Percentiles rank a stretch among this genome's conserved stretches.
Evolutionary conservation across 30 jellyfish, hydroid and myxozoan species (phyloP).

Genomic region (Sanderia malayensis): DNA sequence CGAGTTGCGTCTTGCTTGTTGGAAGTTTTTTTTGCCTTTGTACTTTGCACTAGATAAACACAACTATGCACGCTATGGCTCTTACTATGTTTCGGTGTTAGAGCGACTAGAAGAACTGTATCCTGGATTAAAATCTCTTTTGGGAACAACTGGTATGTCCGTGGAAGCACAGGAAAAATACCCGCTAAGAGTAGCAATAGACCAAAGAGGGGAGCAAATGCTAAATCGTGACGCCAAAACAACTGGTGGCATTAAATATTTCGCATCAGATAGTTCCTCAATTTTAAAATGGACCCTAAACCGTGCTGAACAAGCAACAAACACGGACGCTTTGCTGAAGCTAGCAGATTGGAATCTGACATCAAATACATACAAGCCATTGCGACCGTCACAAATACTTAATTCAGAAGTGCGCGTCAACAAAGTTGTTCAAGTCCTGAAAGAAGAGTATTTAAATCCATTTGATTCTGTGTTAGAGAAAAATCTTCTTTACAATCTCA

Average conservation of each 20-base stretch:
- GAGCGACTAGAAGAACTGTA: neutral
- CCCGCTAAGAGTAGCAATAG: slow-evolving; percentile 1
- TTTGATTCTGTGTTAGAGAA: no score
- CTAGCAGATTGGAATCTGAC: neutral
- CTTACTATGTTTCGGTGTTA: neutral
- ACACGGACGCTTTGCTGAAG: slow-evolving; percentile 5
- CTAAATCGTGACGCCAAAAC: slow-evolving; percentile 19
- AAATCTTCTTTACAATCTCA: no score
- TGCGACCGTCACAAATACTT: slow-evolving; percentile 10
- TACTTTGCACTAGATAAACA: neutral
- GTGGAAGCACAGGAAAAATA: neutral
- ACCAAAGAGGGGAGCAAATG: slow-evolving; percentile 4
- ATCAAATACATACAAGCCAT: slow-evolving; percentile 14
- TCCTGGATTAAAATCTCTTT: slow-evolving; percentile 3
- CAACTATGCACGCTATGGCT: slow-evolving; percentile 21
- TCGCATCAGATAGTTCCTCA: slow-evolving; percentile 9
- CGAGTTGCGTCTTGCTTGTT: neutral
- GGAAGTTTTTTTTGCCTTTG: slow-evolving; percentile 1
- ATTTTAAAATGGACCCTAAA: slow-evolving; percentile 15
- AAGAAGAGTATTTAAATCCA: no score
- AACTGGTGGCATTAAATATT: slow-evolving; percentile 26
- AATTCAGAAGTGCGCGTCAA: slow-evolving; percentile 16
- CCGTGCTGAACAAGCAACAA: slow-evolving; percentile 21
- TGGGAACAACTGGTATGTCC: neutral
- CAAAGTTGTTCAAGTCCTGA: no score